Evolutionary conservation across 2,888 invertebrate species (phyloP).

Genomic region (Drosophila nr. medialis): DNA sequence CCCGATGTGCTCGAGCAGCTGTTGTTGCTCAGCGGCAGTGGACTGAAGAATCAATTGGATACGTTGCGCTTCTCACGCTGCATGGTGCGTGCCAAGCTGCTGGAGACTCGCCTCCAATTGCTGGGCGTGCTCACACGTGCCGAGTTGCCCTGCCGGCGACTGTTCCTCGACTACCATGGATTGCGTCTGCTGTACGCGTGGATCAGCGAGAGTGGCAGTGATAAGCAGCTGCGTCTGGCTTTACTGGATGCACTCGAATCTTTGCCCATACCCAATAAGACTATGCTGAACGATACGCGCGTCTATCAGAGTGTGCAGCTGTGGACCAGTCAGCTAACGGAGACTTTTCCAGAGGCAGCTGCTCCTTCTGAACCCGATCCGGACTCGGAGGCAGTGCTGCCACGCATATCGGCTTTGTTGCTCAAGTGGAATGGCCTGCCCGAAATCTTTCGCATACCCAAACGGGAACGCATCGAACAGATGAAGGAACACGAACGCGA

Average conservation of each 20-base stretch:
- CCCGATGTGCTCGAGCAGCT: constrained; percentile 93
- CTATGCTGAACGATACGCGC: constrained; percentile 96
- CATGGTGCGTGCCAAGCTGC: constrained; percentile 96
- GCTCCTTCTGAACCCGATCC: background rate
- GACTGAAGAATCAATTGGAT: constrained; percentile 95
- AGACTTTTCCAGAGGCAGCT: background rate
- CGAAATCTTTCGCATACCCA: constrained; percentile 89
- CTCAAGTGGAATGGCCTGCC: constrained; percentile 83
- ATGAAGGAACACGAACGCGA: constrained; percentile 98
- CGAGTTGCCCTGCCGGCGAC: constrained; percentile 92
- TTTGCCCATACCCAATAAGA: constrained; percentile 96
- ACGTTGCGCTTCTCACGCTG: constrained; percentile 95
- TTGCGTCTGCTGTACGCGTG: constrained; percentile 95
- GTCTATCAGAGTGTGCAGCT: constrained; percentile 93
- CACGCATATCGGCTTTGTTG: constrained; percentile 39
- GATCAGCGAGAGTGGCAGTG: constrained; percentile 89
- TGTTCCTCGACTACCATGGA: constrained; percentile 97
- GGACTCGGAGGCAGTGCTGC: constrained; percentile 41
- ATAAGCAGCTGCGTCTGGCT: constrained; percentile 87
- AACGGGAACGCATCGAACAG: constrained; percentile 96
- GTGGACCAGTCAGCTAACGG: constrained; percentile 86
- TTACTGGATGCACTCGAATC: constrained; percentile 92
- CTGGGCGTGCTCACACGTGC: constrained; percentile 92
- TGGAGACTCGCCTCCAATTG: constrained; percentile 90
- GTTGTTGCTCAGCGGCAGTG: constrained; percentile 90